Conservation (phyloP, 2,113 vertebrate species). For the Gnathonemus echidnorhynchus region DNA sequence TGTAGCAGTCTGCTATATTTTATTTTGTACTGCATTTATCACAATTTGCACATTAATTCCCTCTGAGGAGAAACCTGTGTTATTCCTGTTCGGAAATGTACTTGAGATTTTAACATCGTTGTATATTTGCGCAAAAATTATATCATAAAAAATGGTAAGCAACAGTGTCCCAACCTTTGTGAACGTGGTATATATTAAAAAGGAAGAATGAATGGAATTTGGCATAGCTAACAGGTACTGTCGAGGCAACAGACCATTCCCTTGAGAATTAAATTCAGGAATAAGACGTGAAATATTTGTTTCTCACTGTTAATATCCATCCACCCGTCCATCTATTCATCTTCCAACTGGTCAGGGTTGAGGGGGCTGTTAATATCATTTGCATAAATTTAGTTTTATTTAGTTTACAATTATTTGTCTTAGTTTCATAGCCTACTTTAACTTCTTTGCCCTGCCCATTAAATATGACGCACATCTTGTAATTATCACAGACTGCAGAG, state of each 20-base stretch:
- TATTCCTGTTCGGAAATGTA: not conserved
- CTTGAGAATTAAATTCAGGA: not conserved
- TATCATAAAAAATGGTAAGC: not conserved
- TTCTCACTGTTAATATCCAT: not conserved
- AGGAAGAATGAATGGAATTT: not conserved
- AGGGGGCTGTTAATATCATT: not conserved
- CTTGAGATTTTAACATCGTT: not conserved
- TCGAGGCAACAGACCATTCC: not conserved
- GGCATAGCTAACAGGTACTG: not conserved
- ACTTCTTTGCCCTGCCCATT: not conserved
- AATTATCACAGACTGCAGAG: not conserved
- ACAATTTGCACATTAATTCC: not conserved
- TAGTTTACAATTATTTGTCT: not conserved
- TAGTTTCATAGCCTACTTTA: not conserved
- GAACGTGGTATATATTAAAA: not conserved
- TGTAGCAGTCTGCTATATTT: not conserved
- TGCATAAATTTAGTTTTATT: not conserved
- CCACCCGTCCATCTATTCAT: not conserved
- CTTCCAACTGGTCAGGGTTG: not conserved
- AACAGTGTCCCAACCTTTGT: not conserved
- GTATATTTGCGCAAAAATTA: not conserved
- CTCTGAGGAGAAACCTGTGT: not conserved
- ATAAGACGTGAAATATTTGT: not conserved
- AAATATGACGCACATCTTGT: not conserved
- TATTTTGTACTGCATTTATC: not conserved